These are phyloP conservation scores for Pseudomyrmex concolor DNA, from an alignment of 1,140 invertebrate genomes.

Conservation along the genomic window DNA sequence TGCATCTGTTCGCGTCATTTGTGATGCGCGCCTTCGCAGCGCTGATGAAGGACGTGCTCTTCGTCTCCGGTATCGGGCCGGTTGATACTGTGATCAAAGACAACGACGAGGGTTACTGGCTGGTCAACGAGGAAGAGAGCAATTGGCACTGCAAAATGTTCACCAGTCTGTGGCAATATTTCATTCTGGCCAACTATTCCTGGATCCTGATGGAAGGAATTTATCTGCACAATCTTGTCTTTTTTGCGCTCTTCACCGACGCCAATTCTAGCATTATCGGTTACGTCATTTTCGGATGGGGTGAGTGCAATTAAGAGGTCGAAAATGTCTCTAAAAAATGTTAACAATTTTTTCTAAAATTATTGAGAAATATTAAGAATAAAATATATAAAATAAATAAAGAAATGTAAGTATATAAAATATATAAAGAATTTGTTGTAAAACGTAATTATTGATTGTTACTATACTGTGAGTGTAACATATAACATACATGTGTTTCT, in stretches of 20 bases:
- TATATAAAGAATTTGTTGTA: no score
- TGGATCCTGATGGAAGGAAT: conserved; percentile 94
- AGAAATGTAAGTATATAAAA: no score
- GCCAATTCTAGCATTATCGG: conserved; percentile 87
- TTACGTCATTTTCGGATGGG: conserved; percentile 91
- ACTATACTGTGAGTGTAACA: no score
- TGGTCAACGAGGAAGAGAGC: conserved; percentile 80
- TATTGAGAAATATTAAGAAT: no score
- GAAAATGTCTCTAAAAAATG: not conserved
- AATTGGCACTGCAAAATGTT: conserved; percentile 91
- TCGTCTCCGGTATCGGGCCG: conserved; percentile 86
- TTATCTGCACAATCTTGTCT: conserved; percentile 92
- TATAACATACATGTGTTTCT: no score
- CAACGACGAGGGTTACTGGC: conserved; percentile 78
- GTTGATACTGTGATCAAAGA: conserved; percentile 81
- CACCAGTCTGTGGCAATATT: conserved; percentile 89
- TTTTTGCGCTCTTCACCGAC: conserved; percentile 90
- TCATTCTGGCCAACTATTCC: conserved; percentile 91
- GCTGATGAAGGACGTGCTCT: conserved; percentile 87
- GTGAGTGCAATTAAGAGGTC: conserved; percentile 83
- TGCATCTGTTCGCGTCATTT: conserved; percentile 90
- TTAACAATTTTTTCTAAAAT: no score
- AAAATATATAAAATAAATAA: no score
- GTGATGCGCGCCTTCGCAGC: conserved; percentile 87
- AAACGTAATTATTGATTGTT: no score